Base-by-base conservation (phyloP, 2,888 invertebrate genomes). In the Drosophila gaucha region DNA sequence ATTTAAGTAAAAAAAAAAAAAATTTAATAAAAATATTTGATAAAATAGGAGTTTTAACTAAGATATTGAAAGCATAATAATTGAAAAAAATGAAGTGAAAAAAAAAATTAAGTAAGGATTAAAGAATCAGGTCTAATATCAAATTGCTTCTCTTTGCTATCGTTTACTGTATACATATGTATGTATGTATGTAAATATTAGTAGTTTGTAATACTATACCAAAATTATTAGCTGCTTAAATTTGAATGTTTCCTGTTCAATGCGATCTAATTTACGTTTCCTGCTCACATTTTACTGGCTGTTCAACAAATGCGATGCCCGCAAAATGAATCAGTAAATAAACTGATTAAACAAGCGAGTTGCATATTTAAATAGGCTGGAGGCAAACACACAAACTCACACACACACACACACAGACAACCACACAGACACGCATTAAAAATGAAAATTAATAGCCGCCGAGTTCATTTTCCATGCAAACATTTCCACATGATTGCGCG, bases 361-460 rank as follows among this genome's bases (percentile, higher is more conserved):
- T 67, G 24, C 41, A 47, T 47, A 54, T 64, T 73, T 60, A 47
- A 58, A 59, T 58, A 20, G 16, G 55, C 72, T 49, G 35, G 36
- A 38, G 24, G 3, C 20, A 44, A 52, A 41, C 12, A 41, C 35
- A 55, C 14, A 33, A 22, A 43, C 36, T 39, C 26, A 31, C 49
- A 35, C 10, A 43, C 36, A 62, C 43, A 39, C 20, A 30, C n/a
- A 35, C 35, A 22, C 5, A n/a, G 9, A 33, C 43, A 54, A 12
- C 50, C 22, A 47, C 28, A 16, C 33, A 8, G 36, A 16, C 22
- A 31, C n/a, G 20, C 39, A 41, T 67, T 72, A 36, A 46, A 87
- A 78, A 78, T 74, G 60, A 65, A 82, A 76, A 86, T 88, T 72
- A 86, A 88, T 86, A 68, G 49, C 67, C 35, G 26, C 14, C 57